These are phyloP conservation scores for Philantomba maxwellii DNA, from an alignment of 2,113 vertebrate species.

Conservation along the genomic window DNA sequence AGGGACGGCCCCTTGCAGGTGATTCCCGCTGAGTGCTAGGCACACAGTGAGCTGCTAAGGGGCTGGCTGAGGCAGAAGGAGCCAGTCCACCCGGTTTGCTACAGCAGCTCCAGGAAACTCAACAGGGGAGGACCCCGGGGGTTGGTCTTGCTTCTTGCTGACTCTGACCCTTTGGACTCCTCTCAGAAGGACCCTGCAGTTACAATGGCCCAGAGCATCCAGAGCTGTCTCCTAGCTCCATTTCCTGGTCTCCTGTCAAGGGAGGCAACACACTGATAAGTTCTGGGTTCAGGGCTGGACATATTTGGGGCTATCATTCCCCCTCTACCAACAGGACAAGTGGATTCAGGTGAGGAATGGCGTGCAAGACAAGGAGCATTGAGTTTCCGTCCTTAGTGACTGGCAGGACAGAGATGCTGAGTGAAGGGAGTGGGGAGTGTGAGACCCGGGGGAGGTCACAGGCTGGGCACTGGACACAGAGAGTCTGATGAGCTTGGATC, in stretches of 20 bases:
- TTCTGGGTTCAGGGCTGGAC: not conserved
- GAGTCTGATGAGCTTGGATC: not conserved
- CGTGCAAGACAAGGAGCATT: not conserved
- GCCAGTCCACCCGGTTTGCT: not conserved
- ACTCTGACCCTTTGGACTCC: not conserved
- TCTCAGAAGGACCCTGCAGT: not conserved
- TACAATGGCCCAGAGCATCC: not conserved
- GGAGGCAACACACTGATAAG: not conserved
- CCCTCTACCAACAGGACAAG: not conserved
- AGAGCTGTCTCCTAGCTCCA: not conserved
- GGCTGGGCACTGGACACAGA: not conserved
- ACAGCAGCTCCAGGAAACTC: not conserved
- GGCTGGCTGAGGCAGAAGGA: not conserved
- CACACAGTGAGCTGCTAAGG: fast-evolving
- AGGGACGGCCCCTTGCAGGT: fast-evolving
- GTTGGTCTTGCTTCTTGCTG: not conserved
- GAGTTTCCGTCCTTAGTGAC: not conserved
- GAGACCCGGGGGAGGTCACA: not conserved
- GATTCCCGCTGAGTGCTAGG: not conserved
- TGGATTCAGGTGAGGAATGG: not conserved
- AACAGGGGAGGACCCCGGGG: not conserved
- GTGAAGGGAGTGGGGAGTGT: not conserved
- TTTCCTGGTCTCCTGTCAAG: not conserved
- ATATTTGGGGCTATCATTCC: not conserved
- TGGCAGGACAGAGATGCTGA: too few relatives aligned